Base-by-base conservation (phyloP, 2,113 vertebrate species). In the Sapayoa aenigma region DNA sequence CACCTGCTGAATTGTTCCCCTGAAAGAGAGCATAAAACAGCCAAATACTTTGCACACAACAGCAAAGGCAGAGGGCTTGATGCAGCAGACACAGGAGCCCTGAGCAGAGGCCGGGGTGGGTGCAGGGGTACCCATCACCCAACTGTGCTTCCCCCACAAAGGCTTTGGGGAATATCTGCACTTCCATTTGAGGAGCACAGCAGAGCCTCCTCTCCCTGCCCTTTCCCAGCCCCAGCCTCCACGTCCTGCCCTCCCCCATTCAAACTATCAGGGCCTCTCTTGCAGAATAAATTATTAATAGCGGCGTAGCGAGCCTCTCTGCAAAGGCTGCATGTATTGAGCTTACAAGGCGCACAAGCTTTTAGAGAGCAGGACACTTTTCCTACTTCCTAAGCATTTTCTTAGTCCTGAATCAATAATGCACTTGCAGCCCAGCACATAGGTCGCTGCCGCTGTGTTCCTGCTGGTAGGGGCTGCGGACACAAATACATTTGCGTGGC, bases 241-340 rank as follows among this genome's bases (percentile, higher is more conserved):
- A 3, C 7, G 0, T 65, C 86, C 82, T 96, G 89, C 90, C 83
- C 96, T 95, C 69, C 95, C 97, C 95, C 93, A 78, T 96, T 95
- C 94, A 96, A 84, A 90, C 81, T 92, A 94, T 95, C 93, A 92
- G 42, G 52, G 95, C 95, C 91, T 88, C 91, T 63, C 81, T 91
- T 17, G 56, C 63, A 30, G 98, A 96, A 98, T 99, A 96, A 99
- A 99, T 99, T 99, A 99, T 99, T 99, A 98, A 99, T 99, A 98
- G 93, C 66, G 16, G 96, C 87, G 92, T 98, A 98, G 98, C 97
- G 83, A 98, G 98, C 94, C 97, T 98, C 98, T 97, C 98, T 97
- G 97, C 96, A 95, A 96, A 97, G 97, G 92, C 97, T 96, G 97
- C 96, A 49, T 72, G 90, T 68, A 96, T 97, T 89, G 94, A 96